Evolutionary conservation across 1,140 invertebrate genomes (phyloP), one percentile per base, ranked within the genome.

Genomic region (Thalassaphorura encarpata): DNA sequence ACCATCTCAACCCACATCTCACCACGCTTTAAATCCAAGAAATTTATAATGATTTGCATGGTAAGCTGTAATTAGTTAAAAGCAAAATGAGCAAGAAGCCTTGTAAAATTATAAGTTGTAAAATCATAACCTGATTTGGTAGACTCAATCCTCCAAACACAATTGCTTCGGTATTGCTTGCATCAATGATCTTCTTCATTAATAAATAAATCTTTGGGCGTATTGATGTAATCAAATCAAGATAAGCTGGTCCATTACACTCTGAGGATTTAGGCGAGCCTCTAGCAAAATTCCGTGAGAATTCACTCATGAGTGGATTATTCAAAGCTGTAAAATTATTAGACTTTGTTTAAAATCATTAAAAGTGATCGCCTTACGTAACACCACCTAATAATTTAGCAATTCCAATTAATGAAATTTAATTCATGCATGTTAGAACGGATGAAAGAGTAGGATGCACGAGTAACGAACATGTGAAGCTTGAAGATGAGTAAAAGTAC

Each of bases 31-130:
- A 65, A 36, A 31, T 65, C 63, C 28, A 60, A 19, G 31, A 55
- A 60, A 40, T 65, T 62, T 13, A 62, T 55, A n/a, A 65, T 65
- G 19, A 58, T 42, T 54, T 65, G 56, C 56, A 65, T 65, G 16
- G 60, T 59, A 15, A 65, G 33, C 63, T 65, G 31, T 11, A 42
- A 39, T 23, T 52, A 57, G 50, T 49, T 15, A 48, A 55, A 33
- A 46, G 40, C 1, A n/a, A n/a, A n/a, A n/a, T n/a, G n/a, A n/a
- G n/a, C n/a, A n/a, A n/a, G n/a, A n/a, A n/a, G n/a, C n/a, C n/a
- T n/a, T n/a, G n/a, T n/a, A n/a, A n/a, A n/a, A n/a, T n/a, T n/a
- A 36, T 36, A n/a, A 36, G n/a, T 36, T 36, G 33, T 11, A 11
- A 11, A 11, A 11, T 36, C 33, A 21, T 39, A n/a, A 64, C 62